phyloP scores from a whole-genome alignment of 1,140 invertebrate genomes.

The Contarinia nasturtii region DNA sequence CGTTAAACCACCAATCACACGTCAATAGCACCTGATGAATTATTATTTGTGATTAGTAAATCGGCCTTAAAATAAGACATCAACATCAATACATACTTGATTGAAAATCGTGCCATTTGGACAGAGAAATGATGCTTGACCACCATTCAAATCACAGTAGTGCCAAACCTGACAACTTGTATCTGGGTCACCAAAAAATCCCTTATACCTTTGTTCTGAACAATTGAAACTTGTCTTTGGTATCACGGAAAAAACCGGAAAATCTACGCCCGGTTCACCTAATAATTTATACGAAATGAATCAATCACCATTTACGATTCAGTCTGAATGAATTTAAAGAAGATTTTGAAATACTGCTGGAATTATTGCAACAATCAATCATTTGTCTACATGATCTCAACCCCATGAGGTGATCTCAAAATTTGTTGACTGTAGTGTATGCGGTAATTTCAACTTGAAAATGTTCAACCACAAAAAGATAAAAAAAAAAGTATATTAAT shows the following conservation, averaged over 20 bases:
- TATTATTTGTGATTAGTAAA: conserved; percentile 41
- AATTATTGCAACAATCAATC: too few relatives aligned
- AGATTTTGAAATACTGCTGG: too few relatives aligned
- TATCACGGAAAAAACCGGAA: conserved; percentile 55
- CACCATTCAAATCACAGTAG: conserved; percentile 78
- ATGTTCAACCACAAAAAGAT: too few relatives aligned
- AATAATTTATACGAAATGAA: conserved; percentile 9
- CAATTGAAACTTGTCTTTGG: conserved; percentile 64
- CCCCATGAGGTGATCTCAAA: too few relatives aligned
- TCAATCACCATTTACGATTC: too few relatives aligned
- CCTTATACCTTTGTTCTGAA: conserved; percentile 68
- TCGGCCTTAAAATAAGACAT: too few relatives aligned
- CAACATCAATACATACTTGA: conserved; percentile 55
- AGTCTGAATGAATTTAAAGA: too few relatives aligned
- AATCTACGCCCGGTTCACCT: conserved; percentile 61
- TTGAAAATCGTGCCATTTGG: conserved; percentile 84
- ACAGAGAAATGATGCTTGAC: conserved; percentile 75
- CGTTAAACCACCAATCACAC: conserved; percentile 88
- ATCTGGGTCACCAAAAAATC: conserved; percentile 75
- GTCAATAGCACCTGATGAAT: conserved; percentile 35
- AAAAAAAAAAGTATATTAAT: too few relatives aligned
- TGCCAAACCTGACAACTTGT: conserved; percentile 80
- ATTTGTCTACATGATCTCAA: too few relatives aligned
- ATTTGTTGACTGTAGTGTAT: too few relatives aligned
- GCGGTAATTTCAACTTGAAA: too few relatives aligned